Base-by-base conservation (phyloP, 2,797 vertebrate genomes). In the Sebastes vulpes region DNA sequence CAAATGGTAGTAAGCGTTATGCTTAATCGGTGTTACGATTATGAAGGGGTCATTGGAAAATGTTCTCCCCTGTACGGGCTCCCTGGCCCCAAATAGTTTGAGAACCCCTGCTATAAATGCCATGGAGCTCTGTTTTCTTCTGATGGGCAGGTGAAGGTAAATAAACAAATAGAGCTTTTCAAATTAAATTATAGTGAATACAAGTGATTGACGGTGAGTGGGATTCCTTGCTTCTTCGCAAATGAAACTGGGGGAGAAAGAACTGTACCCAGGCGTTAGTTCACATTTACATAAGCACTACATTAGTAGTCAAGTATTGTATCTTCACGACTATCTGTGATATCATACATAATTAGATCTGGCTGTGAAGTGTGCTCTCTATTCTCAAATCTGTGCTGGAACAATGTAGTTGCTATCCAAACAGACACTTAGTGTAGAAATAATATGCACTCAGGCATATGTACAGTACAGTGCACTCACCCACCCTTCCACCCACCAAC, bases 271-370 rank as follows among this genome's bases (percentile, higher is more conserved):
- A 79, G 68, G 58, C 80, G 72, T 77, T 32, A 64, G 72, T 66
- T 53, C 20, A 11, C 82, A 86, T 85, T 85, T 89, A 79, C 79
- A 88, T 88, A 85, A 89, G 82, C 59, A 69, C 85, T 78, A 50
- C 71, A 93, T 90, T 87, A 85, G 71, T 32, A 92, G 83, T 92
- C 89, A 87, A 92, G 87, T 74, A 75, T 58, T 81, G 82, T 68
- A 83, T 80, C 70, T 81, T 84, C 38, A 68, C 71, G 63, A 68
- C 60, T 73, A 80, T 71, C 69, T 46, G 65, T 72, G 72, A 88
- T 66, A 85, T 77, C 56, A 32, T 20, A 81, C 75, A 71, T 87
- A 89, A 92, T 93, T 89, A 81, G 29, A 84, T 65, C 61, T 59
- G 83, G 20, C 61, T 58, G 56, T 86, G 74, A 90, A 85, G 85